Base-by-base conservation (phyloP, 1,140 invertebrate species). In the Drosophila rufa region DNA sequence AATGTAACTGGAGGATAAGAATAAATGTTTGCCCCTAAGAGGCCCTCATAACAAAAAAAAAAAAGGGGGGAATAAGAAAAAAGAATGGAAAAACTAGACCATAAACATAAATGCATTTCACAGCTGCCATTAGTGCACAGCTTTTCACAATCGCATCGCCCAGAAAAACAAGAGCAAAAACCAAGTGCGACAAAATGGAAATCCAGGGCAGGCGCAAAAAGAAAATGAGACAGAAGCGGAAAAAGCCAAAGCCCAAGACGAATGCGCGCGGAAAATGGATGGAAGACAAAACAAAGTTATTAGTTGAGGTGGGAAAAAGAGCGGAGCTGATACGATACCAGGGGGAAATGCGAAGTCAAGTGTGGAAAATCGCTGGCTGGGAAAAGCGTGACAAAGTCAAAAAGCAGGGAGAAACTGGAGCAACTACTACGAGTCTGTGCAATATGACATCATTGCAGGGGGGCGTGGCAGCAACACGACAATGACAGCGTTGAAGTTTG, bases 81-180 rank as follows among this genome's bases (percentile, higher is more conserved):
- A 71, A 59, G 67, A 57, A 43, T 73, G 45, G 53, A 80, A 70
- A 80, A 83, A 80, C 48, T 85, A 83, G 81, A 83, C 66, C 81
- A 83, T 80, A 68, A 83, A 83, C 82, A 83, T 83, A 80, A 83
- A 83, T 83, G 81, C 81, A 83, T 83, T 66, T 83, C 81, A 85
- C 61, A 79, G 62, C 69, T 84, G 82, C 79, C 69, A 86, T 82
- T 79, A 86, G 75, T 64, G 82, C 51, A 66, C 61, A 76, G 75
- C 73, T 65, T 57, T 76, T 76, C 38, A 67, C 61, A 76, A 76
- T 56, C 53, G 40, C 40, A 76, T 65, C 61, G 53, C 40, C 33
- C 33, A 51, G 40, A 76, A 58, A 79, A 81, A 74, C 27, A 45
- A 33, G 43, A 45, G 33, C 22, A 75, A 60, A 75, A 76, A 76